A percentile compares a stretch with the other conserved stretches of the same genome.
Evolutionary conservation across 1,140 invertebrate species (phyloP).

Genomic region (Microplitis demolitor): DNA sequence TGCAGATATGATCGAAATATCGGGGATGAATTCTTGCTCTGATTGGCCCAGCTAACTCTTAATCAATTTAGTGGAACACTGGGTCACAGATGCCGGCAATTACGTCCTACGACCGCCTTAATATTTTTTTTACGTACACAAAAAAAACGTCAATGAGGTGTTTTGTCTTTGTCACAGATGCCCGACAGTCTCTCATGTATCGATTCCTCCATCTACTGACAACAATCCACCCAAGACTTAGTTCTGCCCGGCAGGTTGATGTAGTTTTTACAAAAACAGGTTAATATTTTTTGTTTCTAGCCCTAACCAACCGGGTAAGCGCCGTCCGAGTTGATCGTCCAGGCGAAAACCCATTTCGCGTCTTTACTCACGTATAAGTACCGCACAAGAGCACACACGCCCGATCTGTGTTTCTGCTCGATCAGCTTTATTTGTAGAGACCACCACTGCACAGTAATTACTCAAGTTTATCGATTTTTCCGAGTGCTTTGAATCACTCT

Average conservation of each 20-base stretch:
- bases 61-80: constrained; percentile 30
- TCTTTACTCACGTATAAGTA: constrained; percentile 2
- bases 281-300: neutral
- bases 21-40: no score
- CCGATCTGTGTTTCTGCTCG: neutral
- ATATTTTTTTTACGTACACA: constrained; percentile 17
- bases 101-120: constrained; percentile 23
- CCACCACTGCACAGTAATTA: neutral
- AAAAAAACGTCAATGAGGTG: no score
- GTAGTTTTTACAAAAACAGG: neutral
- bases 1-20: no score
- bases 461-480: neutral
- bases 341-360: constrained; percentile 17
- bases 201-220: no score
- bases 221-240: no score
- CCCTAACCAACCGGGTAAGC: neutral
- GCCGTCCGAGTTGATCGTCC: constrained; percentile 13
- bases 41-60: neutral
- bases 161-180: neutral
- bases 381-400: neutral
- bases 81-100: constrained; percentile 31
- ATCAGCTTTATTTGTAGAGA: neutral
- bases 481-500: no score
- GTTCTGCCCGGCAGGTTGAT: neutral
- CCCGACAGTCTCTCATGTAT: no score